phyloP scores from a whole-genome alignment of 2,797 vertebrate species.

The Buceros bicornis region DNA sequence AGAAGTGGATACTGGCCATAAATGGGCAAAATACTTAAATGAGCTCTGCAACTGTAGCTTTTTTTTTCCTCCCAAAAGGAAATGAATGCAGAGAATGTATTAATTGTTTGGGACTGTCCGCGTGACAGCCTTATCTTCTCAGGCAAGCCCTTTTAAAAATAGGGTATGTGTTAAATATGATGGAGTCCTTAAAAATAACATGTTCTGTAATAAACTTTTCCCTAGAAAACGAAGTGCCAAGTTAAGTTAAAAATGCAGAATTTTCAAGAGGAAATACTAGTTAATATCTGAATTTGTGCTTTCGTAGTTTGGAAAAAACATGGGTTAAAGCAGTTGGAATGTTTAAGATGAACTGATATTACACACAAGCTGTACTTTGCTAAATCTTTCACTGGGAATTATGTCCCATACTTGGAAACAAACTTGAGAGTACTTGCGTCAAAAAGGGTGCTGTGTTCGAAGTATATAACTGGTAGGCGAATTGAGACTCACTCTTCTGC shows the following conservation, averaged over 20 bases:
- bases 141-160: conserved; percentile 37
- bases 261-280: neutral
- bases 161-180: neutral
- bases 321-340: neutral
- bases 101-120: conserved; percentile 44
- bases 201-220: neutral
- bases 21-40: conserved; percentile 53
- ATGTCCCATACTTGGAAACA: neutral
- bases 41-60: neutral
- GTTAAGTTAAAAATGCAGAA: neutral
- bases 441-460: neutral
- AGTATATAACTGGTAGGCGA: neutral
- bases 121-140: conserved; percentile 39
- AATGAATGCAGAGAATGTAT: conserved; percentile 61
- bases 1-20: conserved; percentile 24
- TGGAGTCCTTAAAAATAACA: neutral
- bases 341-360: neutral
- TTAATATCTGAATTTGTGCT: neutral
- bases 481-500: neutral
- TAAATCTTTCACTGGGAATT: neutral
- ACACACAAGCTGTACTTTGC: neutral
- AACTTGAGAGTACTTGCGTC: neutral
- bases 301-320: neutral
- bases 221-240: neutral
- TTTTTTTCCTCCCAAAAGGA: neutral